Conservation (phyloP, 2,797 vertebrate genomes). For the Nannoperca australis region DNA sequence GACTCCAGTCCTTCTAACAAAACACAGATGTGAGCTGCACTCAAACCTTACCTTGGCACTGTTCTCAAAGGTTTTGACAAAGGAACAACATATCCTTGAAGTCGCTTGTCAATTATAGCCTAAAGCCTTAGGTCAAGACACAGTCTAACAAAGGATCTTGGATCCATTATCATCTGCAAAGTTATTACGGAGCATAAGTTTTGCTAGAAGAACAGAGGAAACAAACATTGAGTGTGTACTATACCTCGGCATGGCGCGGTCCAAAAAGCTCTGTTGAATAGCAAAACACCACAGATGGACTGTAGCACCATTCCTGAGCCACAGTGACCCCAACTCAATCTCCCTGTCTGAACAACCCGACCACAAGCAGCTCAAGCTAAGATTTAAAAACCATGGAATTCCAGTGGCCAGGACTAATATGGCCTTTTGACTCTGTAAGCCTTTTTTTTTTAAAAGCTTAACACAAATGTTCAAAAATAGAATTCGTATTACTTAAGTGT, state of each 20-base stretch:
- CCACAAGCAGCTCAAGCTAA: slow-evolving; percentile 63
- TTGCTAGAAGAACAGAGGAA: slow-evolving; percentile 32
- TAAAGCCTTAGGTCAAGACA: slow-evolving; percentile 3
- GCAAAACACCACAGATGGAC: slow-evolving; percentile 44
- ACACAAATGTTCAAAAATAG: slow-evolving; percentile 54
- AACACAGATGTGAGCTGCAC: slow-evolving; percentile 41
- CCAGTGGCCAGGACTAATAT: slow-evolving; percentile 58
- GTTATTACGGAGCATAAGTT: slow-evolving; percentile 7
- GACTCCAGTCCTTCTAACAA: slow-evolving; percentile 46
- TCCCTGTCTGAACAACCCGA: slow-evolving; percentile 44
- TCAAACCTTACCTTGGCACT: slow-evolving; percentile 40
- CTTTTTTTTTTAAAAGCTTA: slow-evolving; percentile 53
- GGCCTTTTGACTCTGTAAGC: slow-evolving; percentile 61
- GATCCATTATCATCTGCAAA: slow-evolving; percentile 15
- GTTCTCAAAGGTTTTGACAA: slow-evolving; percentile 3
- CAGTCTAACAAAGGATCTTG: slow-evolving; percentile 12
- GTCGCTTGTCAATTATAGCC: slow-evolving; percentile 5
- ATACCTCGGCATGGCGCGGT: slow-evolving; percentile 38
- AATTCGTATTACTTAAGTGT: slow-evolving; percentile 34
- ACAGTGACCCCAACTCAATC: slow-evolving; percentile 53
- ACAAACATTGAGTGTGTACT: slow-evolving; percentile 10
- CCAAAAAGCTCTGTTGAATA: slow-evolving; percentile 45
- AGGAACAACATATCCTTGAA: slow-evolving; percentile 33
- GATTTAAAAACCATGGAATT: slow-evolving; percentile 66
- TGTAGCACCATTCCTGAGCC: slow-evolving; percentile 45